Conservation (phyloP, 2,888 invertebrate genomes). For the Archips crataeganus region DNA sequence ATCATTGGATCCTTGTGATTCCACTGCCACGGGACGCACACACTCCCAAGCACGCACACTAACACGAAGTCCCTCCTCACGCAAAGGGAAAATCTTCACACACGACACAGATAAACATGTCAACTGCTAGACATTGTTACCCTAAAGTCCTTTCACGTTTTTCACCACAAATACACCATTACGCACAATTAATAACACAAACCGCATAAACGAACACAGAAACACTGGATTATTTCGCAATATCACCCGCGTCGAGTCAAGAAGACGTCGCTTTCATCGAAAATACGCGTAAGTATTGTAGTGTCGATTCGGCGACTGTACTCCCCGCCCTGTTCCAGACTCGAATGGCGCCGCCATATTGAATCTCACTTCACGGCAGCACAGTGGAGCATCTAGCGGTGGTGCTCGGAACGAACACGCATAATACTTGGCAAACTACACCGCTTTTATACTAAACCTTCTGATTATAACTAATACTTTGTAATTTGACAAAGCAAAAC, state of each 20-base stretch:
- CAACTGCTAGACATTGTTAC: constrained; percentile 86
- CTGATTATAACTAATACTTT: background rate
- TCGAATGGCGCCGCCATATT: constrained; percentile 85
- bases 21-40: constrained; percentile 75
- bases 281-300: constrained; percentile 83
- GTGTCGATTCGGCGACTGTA: constrained; percentile 81
- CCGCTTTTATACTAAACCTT: background rate
- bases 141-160: constrained; percentile 83
- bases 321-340: constrained; percentile 85
- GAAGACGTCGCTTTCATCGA: constrained; percentile 78
- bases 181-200: constrained; percentile 79
- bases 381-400: constrained; percentile 74
- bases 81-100: constrained; percentile 86
- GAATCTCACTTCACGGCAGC: constrained; percentile 69
- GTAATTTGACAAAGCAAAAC: background rate
- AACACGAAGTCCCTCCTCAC: constrained; percentile 81
- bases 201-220: constrained; percentile 75
- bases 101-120: constrained; percentile 86
- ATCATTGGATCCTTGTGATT: constrained; percentile 80
- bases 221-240: constrained; percentile 79
- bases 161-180: constrained; percentile 79
- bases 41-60: constrained; percentile 74
- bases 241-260: constrained; percentile 83
- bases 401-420: constrained; percentile 56
- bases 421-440: constrained; percentile 37